Percentiles rank a stretch among this genome's conserved stretches.
These are phyloP conservation scores for Plebejus melissa DNA, from an alignment of 2,888 invertebrate species.

Conservation along the genomic window DNA sequence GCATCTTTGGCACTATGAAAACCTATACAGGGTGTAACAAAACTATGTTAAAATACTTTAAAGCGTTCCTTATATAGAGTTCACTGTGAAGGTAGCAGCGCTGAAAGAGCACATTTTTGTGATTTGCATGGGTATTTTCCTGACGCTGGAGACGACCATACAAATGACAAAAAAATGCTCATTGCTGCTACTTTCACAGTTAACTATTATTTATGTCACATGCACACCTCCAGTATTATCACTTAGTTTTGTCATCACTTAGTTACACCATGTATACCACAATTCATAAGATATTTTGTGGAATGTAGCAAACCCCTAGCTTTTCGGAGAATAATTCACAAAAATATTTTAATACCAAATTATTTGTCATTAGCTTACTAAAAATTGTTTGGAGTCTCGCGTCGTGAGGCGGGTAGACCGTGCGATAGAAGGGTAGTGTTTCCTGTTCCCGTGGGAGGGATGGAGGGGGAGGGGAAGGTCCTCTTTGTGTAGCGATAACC, in stretches of 20 bases:
- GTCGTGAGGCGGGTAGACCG: conserved; percentile 69
- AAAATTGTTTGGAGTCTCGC: conserved; percentile 60
- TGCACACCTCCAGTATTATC: too few species aligned
- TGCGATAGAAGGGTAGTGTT: conserved; percentile 78
- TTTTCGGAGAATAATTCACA: conserved; percentile 34
- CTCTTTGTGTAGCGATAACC: conserved; percentile 77
- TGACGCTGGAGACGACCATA: too few species aligned
- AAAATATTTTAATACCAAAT: conserved; percentile 36
- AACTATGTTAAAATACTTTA: too few species aligned
- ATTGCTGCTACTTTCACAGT: too few species aligned
- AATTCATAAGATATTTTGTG: not conserved
- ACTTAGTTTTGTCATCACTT: too few species aligned
- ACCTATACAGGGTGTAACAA: not conserved
- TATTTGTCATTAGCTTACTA: conserved; percentile 52
- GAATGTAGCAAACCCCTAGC: not conserved
- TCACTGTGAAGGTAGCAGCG: too few species aligned
- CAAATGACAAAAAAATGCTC: too few species aligned
- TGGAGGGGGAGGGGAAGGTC: conserved; percentile 49
- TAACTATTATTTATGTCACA: too few species aligned
- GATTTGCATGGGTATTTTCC: too few species aligned
- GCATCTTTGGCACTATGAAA: not conserved
- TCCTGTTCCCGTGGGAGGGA: conserved; percentile 63
- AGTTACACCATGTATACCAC: too few species aligned
- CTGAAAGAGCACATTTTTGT: too few species aligned
- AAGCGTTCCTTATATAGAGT: too few species aligned